Conservation (phyloP, 2,797 vertebrate genomes). For the Diceros bicornis region DNA sequence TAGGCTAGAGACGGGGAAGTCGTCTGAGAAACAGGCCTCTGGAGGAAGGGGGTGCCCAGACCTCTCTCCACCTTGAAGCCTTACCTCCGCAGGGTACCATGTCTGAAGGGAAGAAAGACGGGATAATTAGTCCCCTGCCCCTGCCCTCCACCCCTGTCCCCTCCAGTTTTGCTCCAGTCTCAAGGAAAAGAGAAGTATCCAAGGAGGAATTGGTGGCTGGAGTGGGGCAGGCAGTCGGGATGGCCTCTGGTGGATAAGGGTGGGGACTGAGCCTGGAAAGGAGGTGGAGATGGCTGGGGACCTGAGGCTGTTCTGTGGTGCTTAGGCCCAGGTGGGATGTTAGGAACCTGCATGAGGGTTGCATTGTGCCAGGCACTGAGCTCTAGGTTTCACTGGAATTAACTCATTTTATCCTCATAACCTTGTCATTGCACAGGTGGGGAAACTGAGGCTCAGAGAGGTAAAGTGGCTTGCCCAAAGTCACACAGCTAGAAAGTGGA, state of each 20-base stretch:
- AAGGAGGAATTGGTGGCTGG: background rate
- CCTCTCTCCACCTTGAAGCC: background rate
- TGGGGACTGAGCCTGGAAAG: background rate
- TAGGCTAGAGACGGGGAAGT: background rate
- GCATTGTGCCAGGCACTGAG: background rate
- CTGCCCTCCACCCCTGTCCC: background rate
- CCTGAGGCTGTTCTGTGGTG: background rate
- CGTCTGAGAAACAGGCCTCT: background rate
- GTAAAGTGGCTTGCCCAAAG: background rate
- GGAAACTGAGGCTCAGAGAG: background rate
- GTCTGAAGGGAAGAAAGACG: conserved; percentile 34
- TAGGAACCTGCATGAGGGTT: background rate
- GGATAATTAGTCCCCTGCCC: background rate
- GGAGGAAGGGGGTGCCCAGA: background rate
- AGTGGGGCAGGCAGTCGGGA: background rate
- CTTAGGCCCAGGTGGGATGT: background rate
- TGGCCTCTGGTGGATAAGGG: background rate
- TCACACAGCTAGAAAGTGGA: background rate
- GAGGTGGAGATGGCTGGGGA: background rate
- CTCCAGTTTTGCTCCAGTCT: conserved; percentile 7
- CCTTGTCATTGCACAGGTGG: background rate
- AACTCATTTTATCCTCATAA: background rate
- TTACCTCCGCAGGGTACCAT: background rate
- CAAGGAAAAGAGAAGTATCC: background rate
- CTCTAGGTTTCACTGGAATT: background rate